Evolutionary conservation across 2,113 vertebrate species (phyloP).

Genomic region (Apteryx owenii): DNA sequence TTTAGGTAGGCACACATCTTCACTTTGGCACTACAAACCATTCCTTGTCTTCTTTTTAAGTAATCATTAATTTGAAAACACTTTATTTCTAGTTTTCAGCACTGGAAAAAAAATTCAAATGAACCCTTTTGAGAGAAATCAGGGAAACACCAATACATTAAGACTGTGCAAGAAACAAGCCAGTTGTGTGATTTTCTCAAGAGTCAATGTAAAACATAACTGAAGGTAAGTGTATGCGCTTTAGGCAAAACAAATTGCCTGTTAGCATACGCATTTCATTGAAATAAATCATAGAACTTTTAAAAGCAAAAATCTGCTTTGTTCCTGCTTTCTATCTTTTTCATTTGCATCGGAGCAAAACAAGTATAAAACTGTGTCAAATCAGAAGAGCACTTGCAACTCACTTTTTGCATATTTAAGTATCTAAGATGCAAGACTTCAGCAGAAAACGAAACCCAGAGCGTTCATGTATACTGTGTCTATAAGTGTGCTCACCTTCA

Average conservation of each 20-base stretch:
- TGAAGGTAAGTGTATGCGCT: not conserved
- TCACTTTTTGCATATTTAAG: not conserved
- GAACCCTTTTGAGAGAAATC: not conserved
- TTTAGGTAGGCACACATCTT: not conserved
- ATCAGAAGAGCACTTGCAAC: not conserved
- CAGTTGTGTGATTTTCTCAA: not conserved
- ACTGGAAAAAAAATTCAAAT: not conserved
- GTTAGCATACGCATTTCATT: not conserved
- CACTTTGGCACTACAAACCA: not conserved
- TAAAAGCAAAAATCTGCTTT: not conserved
- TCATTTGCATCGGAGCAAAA: not conserved
- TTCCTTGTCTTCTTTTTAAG: not conserved
- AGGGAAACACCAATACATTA: not conserved
- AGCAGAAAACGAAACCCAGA: not conserved
- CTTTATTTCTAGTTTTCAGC: not conserved
- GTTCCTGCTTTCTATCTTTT: not conserved
- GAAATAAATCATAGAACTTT: not conserved
- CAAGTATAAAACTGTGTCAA: not conserved
- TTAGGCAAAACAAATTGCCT: not conserved
- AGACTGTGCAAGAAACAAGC: not conserved
- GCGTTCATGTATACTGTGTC: not conserved
- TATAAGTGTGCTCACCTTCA: constrained; percentile 85
- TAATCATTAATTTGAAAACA: not conserved
- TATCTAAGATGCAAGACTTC: not conserved
- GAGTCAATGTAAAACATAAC: not conserved